Base-by-base conservation (phyloP, 2,113 vertebrate genomes). In the Tricholaema leucomelas region DNA sequence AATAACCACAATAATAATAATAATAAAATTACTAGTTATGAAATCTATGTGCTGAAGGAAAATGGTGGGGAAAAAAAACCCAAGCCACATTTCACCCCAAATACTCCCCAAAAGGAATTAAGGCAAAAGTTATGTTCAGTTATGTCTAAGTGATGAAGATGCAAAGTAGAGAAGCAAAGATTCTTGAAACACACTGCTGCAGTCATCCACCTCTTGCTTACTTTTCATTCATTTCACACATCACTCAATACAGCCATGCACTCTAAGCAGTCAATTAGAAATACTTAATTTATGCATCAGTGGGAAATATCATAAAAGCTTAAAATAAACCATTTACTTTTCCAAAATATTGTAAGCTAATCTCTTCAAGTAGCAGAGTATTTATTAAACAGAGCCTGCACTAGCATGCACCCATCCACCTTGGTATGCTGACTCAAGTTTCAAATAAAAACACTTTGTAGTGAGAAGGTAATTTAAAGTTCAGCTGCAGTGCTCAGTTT, bases 21-120 rank as follows among this genome's bases (percentile, higher is more conserved):
- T 16, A 42, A 6, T 2, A 31, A 31, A n/a, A n/a, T 40, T 24
- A 33, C 9, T 48, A 20, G 6, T 69, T 44, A 31, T 59, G 31
- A 59, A 72, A 28, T 7, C 5, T 31, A 8, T 36, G 7, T 17
- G 36, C 6, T 31, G 6, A 66, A 66, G 6, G 18, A 16, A 56
- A 38, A 61, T 4, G 17, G 1, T 9, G 3, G 2, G 1, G 7
- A 7, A 10, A 19, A 9, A 4, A 56, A 27, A 4, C 7, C 31
- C 16, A 23, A 10, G 3, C 55, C 44, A 35, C 12, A 64, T 50
- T 65, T 46, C 10, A 44, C 14, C 3, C 3, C 12, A 50, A 46
- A 69, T 18, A 50, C 4, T 14, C 3, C 13, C 33, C 11, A 50
- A 67, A 75, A n/a, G 17, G 9, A 36, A 58, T 36, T 25, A 52